A percentile compares a stretch with the other conserved stretches of the same genome.
These are phyloP conservation scores for Enteromius fasciolatus DNA, from an alignment of 2,797 vertebrate species.

Conservation along the genomic window DNA sequence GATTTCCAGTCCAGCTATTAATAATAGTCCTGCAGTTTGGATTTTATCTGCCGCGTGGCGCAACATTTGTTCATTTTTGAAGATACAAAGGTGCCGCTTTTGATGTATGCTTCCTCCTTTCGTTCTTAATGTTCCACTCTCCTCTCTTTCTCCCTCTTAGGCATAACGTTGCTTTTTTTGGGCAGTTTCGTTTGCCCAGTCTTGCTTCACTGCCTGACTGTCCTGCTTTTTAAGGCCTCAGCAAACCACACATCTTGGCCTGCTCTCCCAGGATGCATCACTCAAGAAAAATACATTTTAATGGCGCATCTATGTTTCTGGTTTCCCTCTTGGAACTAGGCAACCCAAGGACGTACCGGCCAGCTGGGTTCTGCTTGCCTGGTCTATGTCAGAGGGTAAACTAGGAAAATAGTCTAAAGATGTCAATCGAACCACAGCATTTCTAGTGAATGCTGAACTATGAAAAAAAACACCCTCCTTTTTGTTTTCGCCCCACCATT, in stretches of 20 bases:
- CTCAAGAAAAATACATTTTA: constrained; percentile 64
- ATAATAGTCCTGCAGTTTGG: constrained; percentile 52
- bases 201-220: constrained; percentile 50
- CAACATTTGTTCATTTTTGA: constrained; percentile 38
- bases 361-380: constrained; percentile 46
- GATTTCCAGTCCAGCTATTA: constrained; percentile 49
- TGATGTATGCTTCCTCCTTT: not conserved
- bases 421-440: constrained; percentile 42
- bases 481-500: constrained; percentile 36
- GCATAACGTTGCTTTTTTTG: constrained; percentile 35
- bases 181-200: constrained; percentile 39
- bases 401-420: constrained; percentile 50
- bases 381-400: constrained; percentile 47
- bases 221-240: constrained; percentile 53
- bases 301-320: constrained; percentile 58
- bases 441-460: constrained; percentile 25
- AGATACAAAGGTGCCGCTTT: constrained; percentile 37
- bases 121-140: not conserved
- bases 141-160: constrained; percentile 11
- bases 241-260: constrained; percentile 56
- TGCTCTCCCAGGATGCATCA: constrained; percentile 54
- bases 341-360: constrained; percentile 40
- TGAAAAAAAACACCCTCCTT: not conserved
- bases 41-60: constrained; percentile 50
- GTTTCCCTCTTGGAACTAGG: constrained; percentile 58